Base-by-base conservation (phyloP, 2,113 vertebrate genomes). In the Merops nubicus region DNA sequence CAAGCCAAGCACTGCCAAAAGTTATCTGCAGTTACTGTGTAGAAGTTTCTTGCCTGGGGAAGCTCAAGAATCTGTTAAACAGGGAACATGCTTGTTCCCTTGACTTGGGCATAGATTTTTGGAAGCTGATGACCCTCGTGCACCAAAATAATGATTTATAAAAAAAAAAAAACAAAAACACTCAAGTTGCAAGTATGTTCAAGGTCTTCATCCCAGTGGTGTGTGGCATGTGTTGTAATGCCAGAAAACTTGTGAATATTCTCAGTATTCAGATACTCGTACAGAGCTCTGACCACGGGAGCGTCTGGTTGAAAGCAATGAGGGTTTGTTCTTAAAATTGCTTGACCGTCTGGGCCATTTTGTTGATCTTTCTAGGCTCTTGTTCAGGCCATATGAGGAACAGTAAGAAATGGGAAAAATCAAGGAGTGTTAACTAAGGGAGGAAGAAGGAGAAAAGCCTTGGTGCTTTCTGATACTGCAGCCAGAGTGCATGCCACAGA, bases 221-320 rank as follows among this genome's bases (percentile, higher is more conserved):
- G 54, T 45, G 10, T 17, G 57, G 15, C 1, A 2, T 0, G 0
- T 33, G 23, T 28, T 56, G 8, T 38, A 56, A 40, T 14, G 36
- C 42, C 14, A 31, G 36, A 57, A 85, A 31, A 57, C 15, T 14
- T 60, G 0, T 1, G 9, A n/a, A n/a, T 5, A 9, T 20, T 70
- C 7, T n/a, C 1, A 0, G 2, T 77, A 9, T 5, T 63, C 16
- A 7, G 38, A 40, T 63, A 3, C 2, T 57, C 12, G 62, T 3
- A 3, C 19, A 14, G 29, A 40, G 23, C 47, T 79, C 38, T 72
- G 48, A 13, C 34, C 6, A 1, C 2, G 9, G 57, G 25, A 72
- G 20, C 2, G 1, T 3, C 7, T 74, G 47, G 9, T 20, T 48
- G 34, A 59, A 79, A 60, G 59, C 40, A 56, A 36, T 14, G 0